Evolutionary conservation across 2,113 vertebrate species (phyloP).

Genomic region (Lophura nycthemera): DNA sequence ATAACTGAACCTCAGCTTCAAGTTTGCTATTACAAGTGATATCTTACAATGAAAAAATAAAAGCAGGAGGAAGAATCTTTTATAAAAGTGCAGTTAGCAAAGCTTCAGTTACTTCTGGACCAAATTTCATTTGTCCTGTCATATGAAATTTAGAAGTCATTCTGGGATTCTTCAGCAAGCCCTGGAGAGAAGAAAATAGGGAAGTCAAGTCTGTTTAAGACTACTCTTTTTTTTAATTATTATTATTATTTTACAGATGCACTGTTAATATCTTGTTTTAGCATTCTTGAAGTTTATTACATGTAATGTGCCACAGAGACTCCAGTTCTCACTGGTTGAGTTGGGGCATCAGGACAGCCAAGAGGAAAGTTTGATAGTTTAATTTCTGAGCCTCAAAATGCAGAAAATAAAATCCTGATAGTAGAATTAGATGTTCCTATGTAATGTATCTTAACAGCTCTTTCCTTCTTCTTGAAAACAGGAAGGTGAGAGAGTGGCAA

Average conservation of each 20-base stretch:
- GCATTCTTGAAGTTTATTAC: background rate
- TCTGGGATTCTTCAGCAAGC: background rate
- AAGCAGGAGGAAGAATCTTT: background rate
- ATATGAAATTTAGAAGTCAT: background rate
- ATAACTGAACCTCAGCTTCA: background rate
- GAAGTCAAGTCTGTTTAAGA: background rate
- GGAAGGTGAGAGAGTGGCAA: background rate
- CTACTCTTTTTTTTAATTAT: background rate
- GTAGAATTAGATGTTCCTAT: background rate
- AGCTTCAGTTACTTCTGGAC: background rate
- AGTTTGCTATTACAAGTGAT: background rate
- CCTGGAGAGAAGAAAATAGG: background rate
- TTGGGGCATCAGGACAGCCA: background rate
- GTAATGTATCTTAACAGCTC: background rate
- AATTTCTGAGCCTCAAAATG: background rate
- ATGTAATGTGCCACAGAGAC: background rate
- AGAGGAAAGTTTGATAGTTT: background rate
- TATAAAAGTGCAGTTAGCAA: background rate
- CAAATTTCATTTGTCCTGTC: background rate
- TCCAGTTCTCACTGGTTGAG: background rate
- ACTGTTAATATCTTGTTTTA: background rate
- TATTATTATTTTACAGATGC: background rate
- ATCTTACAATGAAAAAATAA: background rate
- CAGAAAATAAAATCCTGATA: background rate
- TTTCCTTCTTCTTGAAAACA: background rate